Percentiles rank a stretch among this genome's conserved stretches.
phyloP scores from a whole-genome alignment of 1,140 invertebrate genomes.

The Drosophila arawakana region DNA sequence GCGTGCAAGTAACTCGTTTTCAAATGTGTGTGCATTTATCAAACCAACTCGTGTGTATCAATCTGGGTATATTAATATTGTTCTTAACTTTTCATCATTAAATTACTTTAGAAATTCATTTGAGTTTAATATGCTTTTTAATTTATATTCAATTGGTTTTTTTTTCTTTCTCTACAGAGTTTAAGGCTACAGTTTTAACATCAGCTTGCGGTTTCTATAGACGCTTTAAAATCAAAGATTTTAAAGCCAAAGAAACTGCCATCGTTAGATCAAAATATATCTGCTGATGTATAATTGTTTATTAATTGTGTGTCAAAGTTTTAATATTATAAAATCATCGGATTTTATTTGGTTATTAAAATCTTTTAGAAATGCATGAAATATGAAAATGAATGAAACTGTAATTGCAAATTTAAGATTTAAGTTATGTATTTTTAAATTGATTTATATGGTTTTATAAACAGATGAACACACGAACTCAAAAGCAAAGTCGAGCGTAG shows the following conservation, averaged over 20 bases:
- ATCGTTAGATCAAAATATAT: conserved; percentile 1
- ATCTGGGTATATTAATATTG: conserved; percentile 43
- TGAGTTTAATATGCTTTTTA: conserved; percentile 49
- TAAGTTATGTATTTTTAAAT: conserved; percentile 47
- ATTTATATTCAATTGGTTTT: conserved; percentile 22
- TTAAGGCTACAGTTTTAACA: conserved; percentile 48
- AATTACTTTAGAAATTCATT: conserved; percentile 33
- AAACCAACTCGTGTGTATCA: conserved; percentile 72
- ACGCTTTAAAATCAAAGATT: conserved; percentile 54
- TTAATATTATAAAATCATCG: conserved; percentile 85
- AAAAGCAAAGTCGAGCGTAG: conserved; percentile 52
- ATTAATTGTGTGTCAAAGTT: conserved; percentile 82
- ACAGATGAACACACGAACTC: conserved; percentile 58
- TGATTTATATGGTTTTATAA: conserved; percentile 19
- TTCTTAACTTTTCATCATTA: conserved; percentile 33
- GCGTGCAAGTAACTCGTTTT: conserved; percentile 78
- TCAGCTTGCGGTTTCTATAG: conserved; percentile 43
- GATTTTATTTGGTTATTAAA: conserved; percentile 77
- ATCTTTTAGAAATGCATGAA: conserved; percentile 82
- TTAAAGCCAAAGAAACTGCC: conserved; percentile 57
- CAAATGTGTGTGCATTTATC: conserved; percentile 77
- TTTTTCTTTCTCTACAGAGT: conserved; percentile 53
- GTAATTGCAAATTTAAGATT: conserved; percentile 52
- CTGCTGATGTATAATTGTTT: conserved; percentile 42
- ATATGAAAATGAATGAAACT: conserved; percentile 63